These are phyloP conservation scores for Strigamia transsilvanica DNA, from an alignment of 2,888 invertebrate genomes.

Conservation along the genomic window DNA sequence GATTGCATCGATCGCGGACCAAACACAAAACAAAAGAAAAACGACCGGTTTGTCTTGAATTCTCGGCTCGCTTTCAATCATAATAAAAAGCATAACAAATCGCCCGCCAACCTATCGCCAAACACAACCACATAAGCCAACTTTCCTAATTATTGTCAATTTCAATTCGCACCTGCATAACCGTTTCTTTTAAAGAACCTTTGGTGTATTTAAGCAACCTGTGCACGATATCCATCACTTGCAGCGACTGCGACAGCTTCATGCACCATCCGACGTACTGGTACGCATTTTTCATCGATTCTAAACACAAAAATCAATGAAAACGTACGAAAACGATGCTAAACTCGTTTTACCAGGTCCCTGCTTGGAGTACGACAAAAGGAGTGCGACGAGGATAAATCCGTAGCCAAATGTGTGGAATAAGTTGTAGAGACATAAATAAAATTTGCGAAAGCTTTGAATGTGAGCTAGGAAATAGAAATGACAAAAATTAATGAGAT, in stretches of 20 bases:
- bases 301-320: constrained; percentile 60
- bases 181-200: constrained; percentile 73
- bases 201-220: constrained; percentile 87
- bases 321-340: neutral
- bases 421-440: constrained; percentile 86
- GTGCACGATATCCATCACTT: constrained; percentile 88
- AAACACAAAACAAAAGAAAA: constrained; percentile 85
- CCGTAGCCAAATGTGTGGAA: constrained; percentile 87
- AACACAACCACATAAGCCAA: no score
- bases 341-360: constrained; percentile 69
- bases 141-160: constrained; percentile 14
- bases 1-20: constrained; percentile 83
- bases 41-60: constrained; percentile 88
- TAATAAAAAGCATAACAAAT: constrained; percentile 78
- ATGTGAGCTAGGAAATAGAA: constrained; percentile 55
- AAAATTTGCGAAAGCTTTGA: constrained; percentile 77
- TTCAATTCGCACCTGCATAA: constrained; percentile 71
- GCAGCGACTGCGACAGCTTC: constrained; percentile 82
- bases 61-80: constrained; percentile 84
- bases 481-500: neutral
- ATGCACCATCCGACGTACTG: constrained; percentile 78
- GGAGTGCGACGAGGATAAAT: constrained; percentile 78
- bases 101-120: constrained; percentile 71
- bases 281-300: constrained; percentile 75
- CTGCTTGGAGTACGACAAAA: constrained; percentile 77